Base-by-base conservation (phyloP, 2,797 vertebrate genomes). In the Epinephelus awoara region DNA sequence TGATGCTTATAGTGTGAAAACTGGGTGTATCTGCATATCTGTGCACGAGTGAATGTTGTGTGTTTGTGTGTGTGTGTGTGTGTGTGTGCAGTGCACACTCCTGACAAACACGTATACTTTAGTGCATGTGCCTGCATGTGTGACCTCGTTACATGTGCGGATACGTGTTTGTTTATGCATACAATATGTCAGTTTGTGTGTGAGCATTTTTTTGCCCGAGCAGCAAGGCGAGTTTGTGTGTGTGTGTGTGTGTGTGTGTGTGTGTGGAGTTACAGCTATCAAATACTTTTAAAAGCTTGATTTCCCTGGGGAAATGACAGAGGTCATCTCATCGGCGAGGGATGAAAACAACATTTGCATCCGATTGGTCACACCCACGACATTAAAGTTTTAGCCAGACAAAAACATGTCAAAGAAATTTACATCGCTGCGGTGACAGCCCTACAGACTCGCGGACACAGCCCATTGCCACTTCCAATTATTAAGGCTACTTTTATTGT, bases 331-430 rank as follows among this genome's bases (percentile, higher is more conserved):
- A 96, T 97, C 95, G 96, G 96, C 94, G 93, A 96, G 95, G 96
- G 97, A 97, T 96, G 96, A 97, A 98, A 98, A 97, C 94, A 96
- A 96, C 95, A 98, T 99, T 98, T 97, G 97, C 97, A 98, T 98
- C 96, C 95, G 92, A 98, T 98, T 97, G 97, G 96, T 97, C 96
- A 97, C 96, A 95, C 96, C 97, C 94, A 96, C 95, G 95, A 96
- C 96, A 97, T 97, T 97, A 96, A 97, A 97, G 96, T 97, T 97
- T 97, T 97, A 97, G 97, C 96, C 95, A 96, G 97, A 98, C 97
- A 97, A 97, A 98, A 97, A 98, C 96, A 96, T 95, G 96, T 98
- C 97, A 97, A 96, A 97, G 96, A 97, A 97, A 98, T 98, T 98
- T 97, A 96, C 97, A 97, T 94, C 95, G 96, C 94, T 91, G 94